Conservation (phyloP, 2,113 vertebrate genomes). For the Nycticorax nycticorax region DNA sequence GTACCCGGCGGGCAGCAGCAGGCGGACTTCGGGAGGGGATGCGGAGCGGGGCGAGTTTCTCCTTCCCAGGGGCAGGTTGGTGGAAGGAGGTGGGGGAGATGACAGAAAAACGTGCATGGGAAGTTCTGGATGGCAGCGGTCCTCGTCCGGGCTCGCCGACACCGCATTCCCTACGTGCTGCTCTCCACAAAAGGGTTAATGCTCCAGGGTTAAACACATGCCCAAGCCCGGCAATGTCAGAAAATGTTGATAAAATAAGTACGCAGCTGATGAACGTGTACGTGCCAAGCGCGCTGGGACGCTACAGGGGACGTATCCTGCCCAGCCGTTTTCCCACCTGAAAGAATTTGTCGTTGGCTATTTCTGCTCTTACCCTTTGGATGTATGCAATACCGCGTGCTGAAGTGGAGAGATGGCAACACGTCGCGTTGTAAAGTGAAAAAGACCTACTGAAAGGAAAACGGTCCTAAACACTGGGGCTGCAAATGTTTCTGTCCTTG, state of each 20-base stretch:
- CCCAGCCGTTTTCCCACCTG: neutral
- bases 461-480: neutral
- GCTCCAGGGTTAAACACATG: neutral
- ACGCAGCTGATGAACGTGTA: neutral
- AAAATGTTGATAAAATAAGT: neutral
- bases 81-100: neutral
- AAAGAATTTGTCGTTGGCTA: neutral
- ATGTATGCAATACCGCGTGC: neutral
- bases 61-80: neutral
- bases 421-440: neutral
- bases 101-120: neutral
- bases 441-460: neutral
- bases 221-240: neutral
- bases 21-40: neutral
- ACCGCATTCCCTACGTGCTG: neutral
- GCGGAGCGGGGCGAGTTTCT: neutral
- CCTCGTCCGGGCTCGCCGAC: neutral
- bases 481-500: neutral
- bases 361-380: neutral
- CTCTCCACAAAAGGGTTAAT: neutral
- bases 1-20: neutral
- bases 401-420: neutral
- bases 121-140: slow-evolving; percentile 6
- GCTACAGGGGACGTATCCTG: neutral
- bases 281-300: neutral